A percentile compares a stretch with the other conserved stretches of the same genome.
phyloP scores from a whole-genome alignment of 2,888 invertebrate species.

The Argyresthia albistria region DNA sequence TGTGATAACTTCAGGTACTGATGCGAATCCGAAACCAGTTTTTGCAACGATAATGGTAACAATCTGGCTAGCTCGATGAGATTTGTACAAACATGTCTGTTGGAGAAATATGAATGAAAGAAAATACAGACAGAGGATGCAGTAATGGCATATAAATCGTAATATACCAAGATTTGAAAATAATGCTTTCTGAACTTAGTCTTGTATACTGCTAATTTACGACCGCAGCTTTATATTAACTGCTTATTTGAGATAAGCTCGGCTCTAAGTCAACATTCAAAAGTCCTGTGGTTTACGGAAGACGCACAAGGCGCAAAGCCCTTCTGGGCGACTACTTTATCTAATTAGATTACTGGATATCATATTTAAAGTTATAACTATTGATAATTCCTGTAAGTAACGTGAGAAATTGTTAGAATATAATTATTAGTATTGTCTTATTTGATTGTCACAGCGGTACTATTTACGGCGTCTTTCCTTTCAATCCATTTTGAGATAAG shows the following conservation, averaged over 20 bases:
- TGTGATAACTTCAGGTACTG: constrained; percentile 21
- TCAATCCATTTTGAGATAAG: background rate
- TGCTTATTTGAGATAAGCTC: too few relatives aligned
- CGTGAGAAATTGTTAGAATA: background rate
- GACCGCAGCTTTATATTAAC: too few relatives aligned
- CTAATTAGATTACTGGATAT: background rate
- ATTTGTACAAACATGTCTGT: too few relatives aligned
- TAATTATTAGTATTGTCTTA: background rate
- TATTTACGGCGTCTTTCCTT: background rate
- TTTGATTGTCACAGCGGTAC: background rate
- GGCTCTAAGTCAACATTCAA: background rate
- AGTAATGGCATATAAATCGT: too few relatives aligned
- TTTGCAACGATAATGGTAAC: constrained; percentile 11
- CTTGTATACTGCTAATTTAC: too few relatives aligned
- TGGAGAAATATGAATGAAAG: too few relatives aligned
- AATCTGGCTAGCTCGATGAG: background rate
- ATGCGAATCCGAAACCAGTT: constrained; percentile 24
- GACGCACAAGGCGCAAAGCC: background rate
- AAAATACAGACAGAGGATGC: too few relatives aligned
- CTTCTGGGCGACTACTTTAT: background rate
- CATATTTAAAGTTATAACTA: too few relatives aligned
- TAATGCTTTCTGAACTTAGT: too few relatives aligned
- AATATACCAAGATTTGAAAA: too few relatives aligned
- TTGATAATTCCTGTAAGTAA: background rate
- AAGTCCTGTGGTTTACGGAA: background rate